phyloP scores from a whole-genome alignment of 2,888 invertebrate genomes.

The Eupsilia transversa region DNA sequence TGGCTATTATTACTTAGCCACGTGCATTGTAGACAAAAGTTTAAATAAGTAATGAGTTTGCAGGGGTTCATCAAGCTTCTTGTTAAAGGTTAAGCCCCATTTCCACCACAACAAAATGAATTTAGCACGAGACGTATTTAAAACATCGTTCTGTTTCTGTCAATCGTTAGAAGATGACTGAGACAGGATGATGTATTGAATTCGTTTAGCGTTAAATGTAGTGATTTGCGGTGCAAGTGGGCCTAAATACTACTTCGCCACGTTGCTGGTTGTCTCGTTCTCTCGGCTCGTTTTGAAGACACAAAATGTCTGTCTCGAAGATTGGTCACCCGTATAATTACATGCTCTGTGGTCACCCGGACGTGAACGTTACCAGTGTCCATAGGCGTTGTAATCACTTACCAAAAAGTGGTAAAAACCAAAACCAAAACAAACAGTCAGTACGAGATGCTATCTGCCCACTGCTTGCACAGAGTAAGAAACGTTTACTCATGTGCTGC shows the following conservation, averaged over 20 bases:
- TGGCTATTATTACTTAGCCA: too few species aligned
- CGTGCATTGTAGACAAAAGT: neutral
- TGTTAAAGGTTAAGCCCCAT: too few species aligned
- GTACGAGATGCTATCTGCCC: neutral
- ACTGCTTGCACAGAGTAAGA: too few species aligned
- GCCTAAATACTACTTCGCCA: neutral
- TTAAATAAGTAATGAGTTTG: too few species aligned
- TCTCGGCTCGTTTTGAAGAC: too few species aligned
- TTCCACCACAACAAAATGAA: too few species aligned
- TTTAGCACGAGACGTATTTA: neutral
- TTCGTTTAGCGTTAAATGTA: neutral
- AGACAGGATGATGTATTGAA: neutral
- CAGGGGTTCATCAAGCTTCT: too few species aligned
- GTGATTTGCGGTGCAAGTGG: neutral
- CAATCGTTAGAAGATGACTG: neutral
- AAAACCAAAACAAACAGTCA: neutral
- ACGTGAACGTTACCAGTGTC: neutral
- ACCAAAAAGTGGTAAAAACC: neutral
- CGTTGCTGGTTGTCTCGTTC: too few species aligned
- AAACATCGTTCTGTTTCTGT: neutral
- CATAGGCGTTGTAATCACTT: neutral
- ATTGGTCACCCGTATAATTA: too few species aligned
- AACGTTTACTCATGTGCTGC: too few species aligned
- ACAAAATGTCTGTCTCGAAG: neutral
- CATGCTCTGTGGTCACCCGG: too few species aligned